Conservation (phyloP, 2,797 vertebrate genomes). For the Loriculus beryllinus region DNA sequence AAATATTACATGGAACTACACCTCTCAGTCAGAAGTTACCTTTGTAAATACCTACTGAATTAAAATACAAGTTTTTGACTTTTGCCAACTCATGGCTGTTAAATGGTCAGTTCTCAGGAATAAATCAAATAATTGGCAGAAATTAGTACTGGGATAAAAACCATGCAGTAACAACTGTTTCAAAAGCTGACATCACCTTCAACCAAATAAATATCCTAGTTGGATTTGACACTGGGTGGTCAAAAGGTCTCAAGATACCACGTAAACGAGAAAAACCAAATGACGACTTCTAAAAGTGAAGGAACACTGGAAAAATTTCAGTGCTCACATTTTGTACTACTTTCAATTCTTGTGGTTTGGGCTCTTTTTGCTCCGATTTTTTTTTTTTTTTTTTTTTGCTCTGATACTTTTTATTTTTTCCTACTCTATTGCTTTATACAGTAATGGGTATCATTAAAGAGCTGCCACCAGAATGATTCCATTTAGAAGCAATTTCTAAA, state of each 20-base stretch:
- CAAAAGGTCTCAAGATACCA: neutral
- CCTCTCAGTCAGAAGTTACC: neutral
- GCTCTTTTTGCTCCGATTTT: neutral
- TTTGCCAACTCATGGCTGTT: neutral
- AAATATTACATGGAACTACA: neutral
- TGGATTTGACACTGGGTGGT: neutral
- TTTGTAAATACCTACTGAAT: neutral
- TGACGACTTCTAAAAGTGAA: neutral
- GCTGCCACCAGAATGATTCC: neutral
- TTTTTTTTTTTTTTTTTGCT: no score
- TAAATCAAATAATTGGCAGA: neutral
- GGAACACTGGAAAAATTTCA: neutral
- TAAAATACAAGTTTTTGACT: neutral
- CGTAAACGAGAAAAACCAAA: neutral
- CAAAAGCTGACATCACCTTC: neutral
- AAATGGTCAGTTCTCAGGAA: neutral
- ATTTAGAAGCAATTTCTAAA: slow-evolving; percentile 43
- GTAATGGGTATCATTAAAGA: slow-evolving; percentile 3
- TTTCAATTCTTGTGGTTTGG: neutral
- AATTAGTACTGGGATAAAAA: neutral
- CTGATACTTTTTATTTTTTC: neutral
- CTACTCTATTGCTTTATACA: neutral
- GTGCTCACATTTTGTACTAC: neutral
- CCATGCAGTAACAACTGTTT: neutral
- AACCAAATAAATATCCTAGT: neutral